Evolutionary conservation across 1,140 invertebrate genomes (phyloP), one percentile per base, ranked within the genome.

Genomic region (Paramacrobiotus metropolitanus): DNA sequence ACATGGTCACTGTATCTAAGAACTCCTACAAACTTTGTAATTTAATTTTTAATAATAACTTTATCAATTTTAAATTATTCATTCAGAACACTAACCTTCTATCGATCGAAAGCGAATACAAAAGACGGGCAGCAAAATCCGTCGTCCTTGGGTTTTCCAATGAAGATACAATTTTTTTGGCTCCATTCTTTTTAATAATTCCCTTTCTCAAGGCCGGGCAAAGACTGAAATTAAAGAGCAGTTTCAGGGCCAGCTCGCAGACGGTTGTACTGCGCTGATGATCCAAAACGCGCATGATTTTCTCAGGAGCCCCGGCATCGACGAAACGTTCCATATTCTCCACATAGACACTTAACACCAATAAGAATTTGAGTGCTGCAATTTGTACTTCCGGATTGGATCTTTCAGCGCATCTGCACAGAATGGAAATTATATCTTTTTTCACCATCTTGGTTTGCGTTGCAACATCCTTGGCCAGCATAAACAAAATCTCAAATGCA

Each of bases 371-470:
- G 4, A 55, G 48, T 9, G 0, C 48, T 15, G 24, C 15, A 9
- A 55, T 15, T 24, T 55, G 48, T 24, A 55, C 48, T 28, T 55
- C 48, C 48, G 48, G 48, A 24, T 55, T 55, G 48, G 48, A 24
- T 55, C 48, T 15, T 24, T 55, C 48, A 55, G 15, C 15, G 48
- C 48, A 55, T 4, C 24, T 15, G 4, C 4, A 9, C 15, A 55
- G 48, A 15, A 55, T 24, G 15, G 48, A 9, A 4, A 55, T 28
- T 0, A 55, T 28, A 55, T 28, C 48, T 24, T 55, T 55, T 24
- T 55, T 55, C 15, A 55, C 48, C 48, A 55, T 55, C 48, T 55
- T 55, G 15, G 15, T 24, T 24, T 20, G 48, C 15, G 24, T 24
- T 15, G 15, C 48, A 15, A 24, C 4, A 55, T 55, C 48, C 4